phyloP scores from a whole-genome alignment of 2,888 invertebrate genomes.

The Trichopria drosophilae region DNA sequence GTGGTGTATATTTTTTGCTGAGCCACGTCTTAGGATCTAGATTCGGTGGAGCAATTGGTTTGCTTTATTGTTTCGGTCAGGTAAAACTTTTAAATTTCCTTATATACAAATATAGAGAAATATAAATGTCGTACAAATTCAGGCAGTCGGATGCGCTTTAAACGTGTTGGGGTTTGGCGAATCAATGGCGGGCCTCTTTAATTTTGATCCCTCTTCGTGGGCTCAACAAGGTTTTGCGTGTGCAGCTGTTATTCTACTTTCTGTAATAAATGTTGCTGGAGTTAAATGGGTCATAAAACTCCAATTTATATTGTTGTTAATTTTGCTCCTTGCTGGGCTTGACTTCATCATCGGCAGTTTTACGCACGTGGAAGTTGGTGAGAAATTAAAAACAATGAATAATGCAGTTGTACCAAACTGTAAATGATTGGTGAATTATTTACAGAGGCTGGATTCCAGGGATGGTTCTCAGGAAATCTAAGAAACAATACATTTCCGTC shows the following conservation, averaged over 20 bases:
- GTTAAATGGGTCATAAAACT: conserved; percentile 98
- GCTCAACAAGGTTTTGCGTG: conserved; percentile 86
- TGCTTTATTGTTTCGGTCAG: conserved; percentile 96
- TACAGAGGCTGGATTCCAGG: conserved; percentile 83
- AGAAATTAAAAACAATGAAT: conserved; percentile 38
- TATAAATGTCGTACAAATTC: conserved; percentile 41
- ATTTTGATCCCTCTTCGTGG: conserved; percentile 73
- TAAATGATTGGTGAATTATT: too few relatives aligned
- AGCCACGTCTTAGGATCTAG: conserved; percentile 92
- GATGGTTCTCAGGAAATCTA: conserved; percentile 81
- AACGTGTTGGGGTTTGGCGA: conserved; percentile 97
- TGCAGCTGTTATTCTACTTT: conserved; percentile 81
- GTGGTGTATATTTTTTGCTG: conserved; percentile 95
- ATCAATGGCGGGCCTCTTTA: conserved; percentile 86
- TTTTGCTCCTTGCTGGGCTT: conserved; percentile 83
- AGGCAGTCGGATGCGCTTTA: conserved; percentile 95
- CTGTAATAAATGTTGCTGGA: conserved; percentile 91
- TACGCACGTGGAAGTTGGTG: conserved; percentile 73
- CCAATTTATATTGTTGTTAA: conserved; percentile 84
- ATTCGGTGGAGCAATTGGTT: conserved; percentile 88
- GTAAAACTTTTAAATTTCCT: conserved; percentile 60
- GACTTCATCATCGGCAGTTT: conserved; percentile 95
- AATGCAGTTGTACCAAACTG: background rate
- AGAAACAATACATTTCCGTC: conserved; percentile 79
- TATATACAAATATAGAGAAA: conserved; percentile 1